phyloP scores from a whole-genome alignment of 2,113 vertebrate species.

The Peromyscus leucopus region DNA sequence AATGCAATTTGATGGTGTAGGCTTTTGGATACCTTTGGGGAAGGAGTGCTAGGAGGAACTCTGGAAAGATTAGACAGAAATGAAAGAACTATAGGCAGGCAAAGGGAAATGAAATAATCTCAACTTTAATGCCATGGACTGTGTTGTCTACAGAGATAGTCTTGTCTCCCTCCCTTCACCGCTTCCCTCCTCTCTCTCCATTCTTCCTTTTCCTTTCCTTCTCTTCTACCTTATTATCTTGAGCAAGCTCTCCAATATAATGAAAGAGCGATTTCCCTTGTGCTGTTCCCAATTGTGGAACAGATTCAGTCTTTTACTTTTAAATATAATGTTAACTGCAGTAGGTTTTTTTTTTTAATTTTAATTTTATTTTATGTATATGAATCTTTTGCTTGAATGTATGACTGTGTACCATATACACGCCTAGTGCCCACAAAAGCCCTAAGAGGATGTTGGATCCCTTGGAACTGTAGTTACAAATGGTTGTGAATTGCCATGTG shows the following conservation, averaged over 20 bases:
- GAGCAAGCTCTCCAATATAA: not conserved
- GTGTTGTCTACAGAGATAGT: not conserved
- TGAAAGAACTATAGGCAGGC: constrained; percentile 1
- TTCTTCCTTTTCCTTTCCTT: not conserved
- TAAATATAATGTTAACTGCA: not conserved
- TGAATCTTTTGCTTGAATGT: not conserved
- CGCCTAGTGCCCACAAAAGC: not conserved
- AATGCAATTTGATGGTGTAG: not conserved
- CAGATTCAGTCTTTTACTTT: not conserved
- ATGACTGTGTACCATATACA: not conserved
- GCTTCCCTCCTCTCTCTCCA: not conserved
- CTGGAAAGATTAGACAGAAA: constrained; percentile 19
- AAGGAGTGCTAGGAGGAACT: constrained; percentile 17
- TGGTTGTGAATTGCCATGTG: not conserved
- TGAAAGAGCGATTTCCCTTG: not conserved
- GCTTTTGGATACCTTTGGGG: not conserved
- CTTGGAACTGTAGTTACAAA: not conserved
- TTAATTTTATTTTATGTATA: not conserved
- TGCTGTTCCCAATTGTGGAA: not conserved
- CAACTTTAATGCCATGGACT: constrained; percentile 6
- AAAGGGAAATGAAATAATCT: not conserved
- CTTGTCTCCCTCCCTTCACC: not conserved
- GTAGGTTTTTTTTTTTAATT: not conserved
- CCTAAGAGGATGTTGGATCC: not conserved
- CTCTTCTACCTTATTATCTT: not conserved